A percentile compares a stretch with the other conserved stretches of the same genome.
Evolutionary conservation across 1,140 invertebrate species (phyloP).

Genomic region (Drosophila pallidifrons): DNA sequence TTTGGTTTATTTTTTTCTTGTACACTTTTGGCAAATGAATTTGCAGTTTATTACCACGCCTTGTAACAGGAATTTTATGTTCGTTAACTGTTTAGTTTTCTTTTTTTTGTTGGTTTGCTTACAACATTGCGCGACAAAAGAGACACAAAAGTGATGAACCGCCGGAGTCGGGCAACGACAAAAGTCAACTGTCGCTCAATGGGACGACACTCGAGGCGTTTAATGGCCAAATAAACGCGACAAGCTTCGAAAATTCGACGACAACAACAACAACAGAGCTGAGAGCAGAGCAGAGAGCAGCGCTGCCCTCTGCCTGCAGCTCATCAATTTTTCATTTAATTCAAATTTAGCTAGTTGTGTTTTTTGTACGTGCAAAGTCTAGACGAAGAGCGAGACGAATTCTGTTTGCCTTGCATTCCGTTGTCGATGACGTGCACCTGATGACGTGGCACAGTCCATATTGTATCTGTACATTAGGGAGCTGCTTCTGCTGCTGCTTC

Average conservation of each 20-base stretch:
- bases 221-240: constrained; percentile 64
- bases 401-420: constrained; percentile 76
- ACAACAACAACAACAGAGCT: background rate
- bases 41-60: constrained; percentile 27
- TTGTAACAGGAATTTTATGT: constrained; percentile 23
- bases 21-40: constrained; percentile 12
- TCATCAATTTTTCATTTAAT: constrained; percentile 82
- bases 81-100: constrained; percentile 13
- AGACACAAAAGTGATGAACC: constrained; percentile 41
- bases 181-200: constrained; percentile 69
- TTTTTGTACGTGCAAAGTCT: background rate
- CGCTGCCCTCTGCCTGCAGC: background rate
- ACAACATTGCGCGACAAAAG: constrained; percentile 30
- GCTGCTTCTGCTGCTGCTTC: background rate
- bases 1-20: background rate
- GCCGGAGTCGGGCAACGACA: constrained; percentile 69
- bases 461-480: constrained; percentile 16
- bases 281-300: background rate
- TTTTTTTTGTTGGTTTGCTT: background rate
- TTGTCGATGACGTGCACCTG: constrained; percentile 60
- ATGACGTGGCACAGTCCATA: constrained; percentile 18
- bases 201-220: constrained; percentile 63
- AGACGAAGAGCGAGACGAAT: constrained; percentile 61
- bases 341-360: constrained; percentile 61
- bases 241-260: constrained; percentile 43